phyloP scores from a whole-genome alignment of 2,797 vertebrate genomes.

The Potorous gilbertii region DNA sequence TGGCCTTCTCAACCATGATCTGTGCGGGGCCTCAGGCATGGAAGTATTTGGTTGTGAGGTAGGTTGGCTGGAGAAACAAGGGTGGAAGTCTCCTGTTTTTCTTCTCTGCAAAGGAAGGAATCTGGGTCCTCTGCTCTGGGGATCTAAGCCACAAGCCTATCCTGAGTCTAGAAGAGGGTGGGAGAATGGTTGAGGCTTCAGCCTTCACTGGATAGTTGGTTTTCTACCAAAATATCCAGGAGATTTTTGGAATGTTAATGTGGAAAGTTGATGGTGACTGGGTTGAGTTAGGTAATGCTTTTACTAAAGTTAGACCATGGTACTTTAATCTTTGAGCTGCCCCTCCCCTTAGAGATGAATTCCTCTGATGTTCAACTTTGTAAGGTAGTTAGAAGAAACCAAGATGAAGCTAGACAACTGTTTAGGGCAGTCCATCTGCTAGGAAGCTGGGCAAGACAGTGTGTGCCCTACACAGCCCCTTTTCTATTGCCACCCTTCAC shows the following conservation, averaged over 20 bases:
- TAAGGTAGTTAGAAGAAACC: not conserved
- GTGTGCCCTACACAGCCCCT: not conserved
- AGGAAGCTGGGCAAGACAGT: not conserved
- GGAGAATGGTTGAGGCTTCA: not conserved
- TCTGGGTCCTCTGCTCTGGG: not conserved
- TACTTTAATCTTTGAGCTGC: not conserved
- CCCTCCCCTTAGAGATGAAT: not conserved
- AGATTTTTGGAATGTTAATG: not conserved
- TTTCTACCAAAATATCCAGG: not conserved
- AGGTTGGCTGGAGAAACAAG: constrained; percentile 23
- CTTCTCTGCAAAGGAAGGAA: not conserved
- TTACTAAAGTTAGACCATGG: not conserved
- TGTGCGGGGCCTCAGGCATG: constrained; percentile 89
- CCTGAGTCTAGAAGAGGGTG: fast-evolving
- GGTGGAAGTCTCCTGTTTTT: not conserved
- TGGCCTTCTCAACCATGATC: constrained; percentile 91
- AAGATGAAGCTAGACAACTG: not conserved
- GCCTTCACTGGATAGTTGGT: not conserved
- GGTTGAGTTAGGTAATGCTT: not conserved
- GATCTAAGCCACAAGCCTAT: fast-evolving
- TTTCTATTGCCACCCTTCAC: not conserved
- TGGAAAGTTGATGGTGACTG: not conserved
- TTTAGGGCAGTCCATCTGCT: too few species aligned
- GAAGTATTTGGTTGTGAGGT: constrained; percentile 90
- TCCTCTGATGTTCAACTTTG: not conserved